phyloP scores from a whole-genome alignment of 2,797 vertebrate genomes.

The Silurus lanzhouensis region DNA sequence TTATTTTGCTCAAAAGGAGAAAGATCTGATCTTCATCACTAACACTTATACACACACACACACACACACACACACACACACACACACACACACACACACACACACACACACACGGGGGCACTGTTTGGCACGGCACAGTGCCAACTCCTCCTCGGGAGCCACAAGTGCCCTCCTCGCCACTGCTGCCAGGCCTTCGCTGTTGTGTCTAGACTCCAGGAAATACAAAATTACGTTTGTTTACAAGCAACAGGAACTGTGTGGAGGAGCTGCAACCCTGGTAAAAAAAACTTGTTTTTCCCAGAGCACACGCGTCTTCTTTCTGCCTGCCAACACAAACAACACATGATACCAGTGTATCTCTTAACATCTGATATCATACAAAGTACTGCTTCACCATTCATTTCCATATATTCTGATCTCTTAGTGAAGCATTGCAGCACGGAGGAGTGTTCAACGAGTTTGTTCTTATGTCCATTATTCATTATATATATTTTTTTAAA shows the following conservation, averaged over 20 bases:
- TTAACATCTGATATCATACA: background rate
- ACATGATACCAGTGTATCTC: background rate
- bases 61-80: background rate
- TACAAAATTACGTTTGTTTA: conserved; percentile 84
- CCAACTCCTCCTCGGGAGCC: conserved; percentile 70
- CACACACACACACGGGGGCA: conserved; percentile 32
- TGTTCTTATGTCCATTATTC: background rate
- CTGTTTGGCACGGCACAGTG: conserved; percentile 61
- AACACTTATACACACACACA: background rate
- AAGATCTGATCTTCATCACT: background rate
- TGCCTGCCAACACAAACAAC: background rate
- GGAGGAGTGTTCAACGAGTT: background rate
- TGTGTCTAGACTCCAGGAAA: conserved; percentile 86
- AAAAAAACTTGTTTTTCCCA: conserved; percentile 70
- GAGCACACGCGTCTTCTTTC: conserved; percentile 50
- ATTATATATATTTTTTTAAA: background rate
- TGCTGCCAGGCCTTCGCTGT: conserved; percentile 72
- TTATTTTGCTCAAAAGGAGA: too few relatives aligned
- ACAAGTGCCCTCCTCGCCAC: conserved; percentile 65
- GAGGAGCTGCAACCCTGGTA: conserved; percentile 78
- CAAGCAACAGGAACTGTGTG: conserved; percentile 80
- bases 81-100: background rate
- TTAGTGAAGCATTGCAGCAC: background rate
- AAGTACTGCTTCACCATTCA: background rate
- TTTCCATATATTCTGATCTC: background rate